These are phyloP conservation scores for Clanis bilineata DNA, from an alignment of 2,888 invertebrate species.

Conservation along the genomic window DNA sequence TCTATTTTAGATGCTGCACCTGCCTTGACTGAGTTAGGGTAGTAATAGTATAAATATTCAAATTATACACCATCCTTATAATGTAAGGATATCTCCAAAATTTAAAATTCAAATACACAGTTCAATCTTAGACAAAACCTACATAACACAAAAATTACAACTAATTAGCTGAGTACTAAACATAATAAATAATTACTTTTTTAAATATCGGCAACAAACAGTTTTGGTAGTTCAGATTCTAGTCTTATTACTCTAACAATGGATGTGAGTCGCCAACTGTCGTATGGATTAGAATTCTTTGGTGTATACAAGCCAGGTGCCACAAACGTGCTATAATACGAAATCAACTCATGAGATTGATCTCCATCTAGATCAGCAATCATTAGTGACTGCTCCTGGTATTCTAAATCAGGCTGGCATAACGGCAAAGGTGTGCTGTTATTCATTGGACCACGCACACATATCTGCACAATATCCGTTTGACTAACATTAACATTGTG, in stretches of 20 bases:
- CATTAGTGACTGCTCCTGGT: constrained; percentile 87
- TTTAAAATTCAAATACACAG: not conserved
- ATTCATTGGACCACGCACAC: constrained; percentile 69
- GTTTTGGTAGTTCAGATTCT: constrained; percentile 87
- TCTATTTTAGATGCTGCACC: too few species aligned
- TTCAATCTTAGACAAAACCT: not conserved
- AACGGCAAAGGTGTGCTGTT: constrained; percentile 56
- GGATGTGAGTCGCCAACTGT: constrained; percentile 85
- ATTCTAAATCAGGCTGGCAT: constrained; percentile 89
- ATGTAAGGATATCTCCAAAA: too few species aligned
- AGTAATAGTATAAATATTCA: too few species aligned
- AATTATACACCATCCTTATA: too few species aligned
- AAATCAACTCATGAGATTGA: constrained; percentile 89
- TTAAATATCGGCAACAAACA: constrained; percentile 80
- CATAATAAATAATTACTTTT: not conserved
- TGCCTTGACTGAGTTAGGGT: too few species aligned
- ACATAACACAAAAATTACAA: not conserved
- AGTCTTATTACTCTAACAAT: constrained; percentile 86
- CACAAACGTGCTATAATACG: constrained; percentile 86
- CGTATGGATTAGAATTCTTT: constrained; percentile 62
- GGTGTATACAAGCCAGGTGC: constrained; percentile 62
- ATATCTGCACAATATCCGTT: constrained; percentile 89
- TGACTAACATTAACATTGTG: constrained; percentile 90
- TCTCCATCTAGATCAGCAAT: constrained; percentile 90
- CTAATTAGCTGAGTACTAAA: not conserved